phyloP scores from a whole-genome alignment of 2,797 vertebrate genomes.

The Rhinella marina region DNA sequence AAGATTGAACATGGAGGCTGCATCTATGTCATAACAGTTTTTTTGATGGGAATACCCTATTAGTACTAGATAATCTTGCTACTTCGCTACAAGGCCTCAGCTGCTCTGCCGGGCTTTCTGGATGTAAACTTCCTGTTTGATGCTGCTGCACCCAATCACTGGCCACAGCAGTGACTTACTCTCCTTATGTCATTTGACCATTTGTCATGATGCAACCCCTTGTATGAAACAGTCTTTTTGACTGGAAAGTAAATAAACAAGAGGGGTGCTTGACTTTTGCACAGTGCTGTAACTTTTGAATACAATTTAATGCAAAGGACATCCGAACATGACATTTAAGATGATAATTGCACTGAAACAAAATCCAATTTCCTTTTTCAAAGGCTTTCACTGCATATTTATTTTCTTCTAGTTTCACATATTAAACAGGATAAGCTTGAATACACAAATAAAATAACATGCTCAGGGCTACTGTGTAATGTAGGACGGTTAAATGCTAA shows the following conservation, averaged over 20 bases:
- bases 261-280: background rate
- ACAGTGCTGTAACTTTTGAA: background rate
- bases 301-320: background rate
- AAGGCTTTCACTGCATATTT: background rate
- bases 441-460: background rate
- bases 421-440: background rate
- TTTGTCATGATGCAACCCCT: too few species aligned
- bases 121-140: too few species aligned
- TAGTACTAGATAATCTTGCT: too few species aligned
- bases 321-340: background rate
- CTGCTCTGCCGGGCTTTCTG: too few species aligned
- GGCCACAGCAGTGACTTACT: too few species aligned
- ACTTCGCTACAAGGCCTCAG: too few species aligned
- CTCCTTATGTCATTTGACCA: too few species aligned
- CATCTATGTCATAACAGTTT: too few species aligned
- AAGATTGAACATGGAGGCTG: too few species aligned
- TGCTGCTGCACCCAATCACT: too few species aligned
- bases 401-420: background rate
- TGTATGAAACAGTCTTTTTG: background rate
- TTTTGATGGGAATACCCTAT: too few species aligned
- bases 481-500: background rate
- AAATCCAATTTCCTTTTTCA: background rate
- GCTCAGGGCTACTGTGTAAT: background rate
- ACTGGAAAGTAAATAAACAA: background rate
- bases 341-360: background rate